Evolutionary conservation across 2,888 invertebrate species (phyloP).

Genomic region (Sesia apiformis): DNA sequence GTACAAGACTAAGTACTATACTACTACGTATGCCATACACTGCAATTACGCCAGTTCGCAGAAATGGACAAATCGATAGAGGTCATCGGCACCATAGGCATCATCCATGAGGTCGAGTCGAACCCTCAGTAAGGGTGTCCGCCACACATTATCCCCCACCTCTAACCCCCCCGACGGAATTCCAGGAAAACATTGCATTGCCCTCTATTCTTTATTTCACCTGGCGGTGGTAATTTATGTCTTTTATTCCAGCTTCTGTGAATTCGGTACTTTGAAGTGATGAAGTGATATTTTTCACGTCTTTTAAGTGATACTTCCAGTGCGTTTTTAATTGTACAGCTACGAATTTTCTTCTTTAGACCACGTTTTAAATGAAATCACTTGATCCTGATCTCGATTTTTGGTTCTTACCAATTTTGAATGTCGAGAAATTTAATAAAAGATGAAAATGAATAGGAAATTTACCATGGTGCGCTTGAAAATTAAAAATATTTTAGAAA

Average conservation of each 20-base stretch:
- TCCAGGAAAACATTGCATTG: slow-evolving; percentile 53
- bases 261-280: not conserved
- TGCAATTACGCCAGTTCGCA: slow-evolving; percentile 57
- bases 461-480: no score
- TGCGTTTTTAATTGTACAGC: no score
- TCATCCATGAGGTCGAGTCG: slow-evolving; percentile 55
- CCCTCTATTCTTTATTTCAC: slow-evolving; percentile 48
- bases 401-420: no score
- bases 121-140: slow-evolving; percentile 60
- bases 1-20: no score
- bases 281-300: not conserved
- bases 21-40: slow-evolving; percentile 16
- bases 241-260: slow-evolving; percentile 11
- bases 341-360: no score
- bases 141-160: slow-evolving; percentile 52
- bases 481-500: no score
- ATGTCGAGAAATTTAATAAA: no score
- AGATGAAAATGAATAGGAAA: no score
- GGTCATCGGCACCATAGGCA: slow-evolving; percentile 70
- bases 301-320: not conserved
- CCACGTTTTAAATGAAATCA: no score
- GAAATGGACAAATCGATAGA: slow-evolving; percentile 65
- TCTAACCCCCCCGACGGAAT: slow-evolving; percentile 45
- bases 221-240: slow-evolving; percentile 18
- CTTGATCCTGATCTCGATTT: no score